Conservation (phyloP, 2,888 invertebrate species). For the Troides aeacus region DNA sequence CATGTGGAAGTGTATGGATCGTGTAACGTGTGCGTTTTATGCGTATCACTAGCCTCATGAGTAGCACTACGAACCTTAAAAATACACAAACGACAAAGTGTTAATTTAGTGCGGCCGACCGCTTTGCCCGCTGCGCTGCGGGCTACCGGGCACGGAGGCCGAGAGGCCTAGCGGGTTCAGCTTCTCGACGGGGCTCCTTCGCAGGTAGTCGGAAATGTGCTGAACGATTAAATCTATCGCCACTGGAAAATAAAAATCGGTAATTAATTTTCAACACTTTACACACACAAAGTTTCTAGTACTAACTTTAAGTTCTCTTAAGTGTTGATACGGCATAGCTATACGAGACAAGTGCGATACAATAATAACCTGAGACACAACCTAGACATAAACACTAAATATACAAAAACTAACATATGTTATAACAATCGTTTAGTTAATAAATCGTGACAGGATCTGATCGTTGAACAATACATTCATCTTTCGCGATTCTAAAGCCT, state of each 20-base stretch:
- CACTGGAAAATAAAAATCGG: slow-evolving; percentile 81
- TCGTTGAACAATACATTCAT: no score
- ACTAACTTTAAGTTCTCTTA: neutral
- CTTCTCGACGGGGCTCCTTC: slow-evolving; percentile 58
- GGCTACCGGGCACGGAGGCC: slow-evolving; percentile 63
- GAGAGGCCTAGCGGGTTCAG: slow-evolving; percentile 43
- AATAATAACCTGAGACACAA: no score
- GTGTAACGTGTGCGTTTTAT: slow-evolving; percentile 18
- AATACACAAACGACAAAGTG: neutral
- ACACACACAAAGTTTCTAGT: neutral
- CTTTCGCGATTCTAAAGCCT: neutral
- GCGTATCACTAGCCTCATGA: slow-evolving; percentile 23
- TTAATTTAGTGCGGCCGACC: slow-evolving; percentile 66
- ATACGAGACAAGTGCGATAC: no score
- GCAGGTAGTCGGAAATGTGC: slow-evolving; percentile 95
- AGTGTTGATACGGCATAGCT: neutral
- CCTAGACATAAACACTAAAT: no score
- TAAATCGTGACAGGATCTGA: no score
- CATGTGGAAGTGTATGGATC: neutral
- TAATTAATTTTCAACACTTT: neutral
- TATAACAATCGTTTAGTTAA: neutral
- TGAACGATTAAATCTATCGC: slow-evolving; percentile 98
- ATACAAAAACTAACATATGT: no score
- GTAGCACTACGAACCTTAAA: slow-evolving; percentile 19
- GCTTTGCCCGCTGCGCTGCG: slow-evolving; percentile 61